Evolutionary conservation across 2,113 vertebrate genomes (phyloP).

Genomic region (Pristiophorus japonicus): DNA sequence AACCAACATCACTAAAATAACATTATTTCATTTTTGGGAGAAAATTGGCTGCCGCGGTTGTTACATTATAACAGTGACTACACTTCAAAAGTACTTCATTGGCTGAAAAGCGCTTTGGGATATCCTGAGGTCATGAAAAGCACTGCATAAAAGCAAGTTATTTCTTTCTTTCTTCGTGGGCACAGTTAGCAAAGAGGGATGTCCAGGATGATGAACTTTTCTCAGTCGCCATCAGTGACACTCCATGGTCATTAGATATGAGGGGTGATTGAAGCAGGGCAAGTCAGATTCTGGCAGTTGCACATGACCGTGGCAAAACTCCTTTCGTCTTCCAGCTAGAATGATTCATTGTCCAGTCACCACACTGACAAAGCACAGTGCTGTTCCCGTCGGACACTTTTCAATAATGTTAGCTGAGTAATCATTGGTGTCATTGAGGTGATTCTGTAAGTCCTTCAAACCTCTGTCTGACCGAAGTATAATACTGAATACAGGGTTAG

Average conservation of each 20-base stretch:
- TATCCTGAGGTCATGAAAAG: neutral
- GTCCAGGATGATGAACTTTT: neutral
- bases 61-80: too few relatives aligned
- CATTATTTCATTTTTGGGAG: too few relatives aligned
- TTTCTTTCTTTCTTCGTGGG: neutral
- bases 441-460: neutral
- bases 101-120: neutral
- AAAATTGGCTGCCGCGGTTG: too few relatives aligned
- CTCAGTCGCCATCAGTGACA: neutral
- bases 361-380: neutral
- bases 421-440: neutral
- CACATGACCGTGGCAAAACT: neutral
- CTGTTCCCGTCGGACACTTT: neutral
- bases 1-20: too few relatives aligned
- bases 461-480: neutral
- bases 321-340: neutral
- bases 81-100: too few relatives aligned
- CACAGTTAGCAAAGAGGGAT: neutral
- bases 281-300: neutral
- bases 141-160: neutral
- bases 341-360: neutral
- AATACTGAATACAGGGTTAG: neutral
- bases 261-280: neutral
- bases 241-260: neutral
- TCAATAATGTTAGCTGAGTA: conserved; percentile 12